These are phyloP conservation scores for Lycophotia porphyrea DNA, from an alignment of 2,888 invertebrate genomes.

Conservation along the genomic window DNA sequence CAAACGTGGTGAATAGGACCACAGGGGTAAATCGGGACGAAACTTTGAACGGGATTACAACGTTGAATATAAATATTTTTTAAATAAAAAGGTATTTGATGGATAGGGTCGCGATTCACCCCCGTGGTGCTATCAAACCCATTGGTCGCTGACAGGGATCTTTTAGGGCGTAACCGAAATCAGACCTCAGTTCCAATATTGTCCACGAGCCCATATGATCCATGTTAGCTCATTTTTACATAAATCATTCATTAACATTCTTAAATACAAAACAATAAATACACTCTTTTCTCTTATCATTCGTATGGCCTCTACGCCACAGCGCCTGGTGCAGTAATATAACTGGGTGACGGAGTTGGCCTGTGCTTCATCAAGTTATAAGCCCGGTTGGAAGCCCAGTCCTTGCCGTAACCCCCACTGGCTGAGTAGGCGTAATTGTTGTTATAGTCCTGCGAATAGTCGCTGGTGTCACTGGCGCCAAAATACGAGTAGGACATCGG, in stretches of 20 bases:
- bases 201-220: neutral
- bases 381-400: slow-evolving; percentile 87
- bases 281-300: neutral
- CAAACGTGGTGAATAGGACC: too few relatives aligned
- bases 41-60: too few relatives aligned
- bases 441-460: slow-evolving; percentile 84
- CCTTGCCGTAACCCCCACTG: slow-evolving; percentile 83
- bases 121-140: too few relatives aligned
- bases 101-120: too few relatives aligned
- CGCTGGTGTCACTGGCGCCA: slow-evolving; percentile 81
- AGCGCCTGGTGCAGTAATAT: slow-evolving; percentile 85
- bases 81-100: too few relatives aligned
- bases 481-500: slow-evolving; percentile 84
- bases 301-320: slow-evolving; percentile 71
- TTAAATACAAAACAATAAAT: neutral
- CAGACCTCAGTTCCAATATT: neutral
- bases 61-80: too few relatives aligned
- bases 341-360: slow-evolving; percentile 79
- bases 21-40: too few relatives aligned
- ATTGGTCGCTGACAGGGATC: neutral
- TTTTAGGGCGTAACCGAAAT: neutral
- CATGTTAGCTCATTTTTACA: neutral
- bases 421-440: slow-evolving; percentile 83
- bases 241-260: neutral
- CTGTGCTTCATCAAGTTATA: slow-evolving; percentile 82